Base-by-base conservation (phyloP, 2,113 vertebrate species). In the Tor tambroides region DNA sequence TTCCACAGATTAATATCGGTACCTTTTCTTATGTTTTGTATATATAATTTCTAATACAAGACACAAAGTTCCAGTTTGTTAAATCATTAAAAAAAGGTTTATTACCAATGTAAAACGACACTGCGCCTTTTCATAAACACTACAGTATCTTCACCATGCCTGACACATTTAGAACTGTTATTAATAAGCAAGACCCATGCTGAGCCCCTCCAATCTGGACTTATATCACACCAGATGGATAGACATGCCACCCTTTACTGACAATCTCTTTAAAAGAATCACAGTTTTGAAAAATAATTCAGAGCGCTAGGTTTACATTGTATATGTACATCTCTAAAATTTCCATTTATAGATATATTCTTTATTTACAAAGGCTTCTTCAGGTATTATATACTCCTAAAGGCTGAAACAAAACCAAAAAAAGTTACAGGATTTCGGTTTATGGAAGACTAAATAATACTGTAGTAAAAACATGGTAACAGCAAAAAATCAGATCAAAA, bases 91-190 rank as follows among this genome's bases (percentile, higher is more conserved):
- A 96, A 94, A 89, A 88, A 77, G 83, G 69, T 96, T 97, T 97
- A 98, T 97, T 97, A 96, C 97, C 95, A 97, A 97, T 97, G 96
- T 97, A 97, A 98, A 98, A 97, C 92, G 91, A 94, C 93, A 94
- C 95, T 96, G 82, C 80, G 80, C 85, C 41, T 89, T 90, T 84
- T 87, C 91, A 90, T 91, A 92, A 91, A 93, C 85, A 95, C 93
- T 95, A 94, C 93, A 91, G 93, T 95, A 94, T 93, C 94, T 95
- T 93, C 94, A 92, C 94, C 94, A 96, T 97, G 96, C 96, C 95
- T 93, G 95, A 92, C 94, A 95, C 94, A 94, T 91, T 92, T 93
- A 95, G 92, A 92, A 95, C 91, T 94, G 95, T 93, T 87, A 91
- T 93, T 93, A 91, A 94, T 95, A 94, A 92, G 93, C 93, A 95